These are phyloP conservation scores for Monarcha castaneiventris DNA, from an alignment of 2,113 vertebrate species.

Conservation along the genomic window DNA sequence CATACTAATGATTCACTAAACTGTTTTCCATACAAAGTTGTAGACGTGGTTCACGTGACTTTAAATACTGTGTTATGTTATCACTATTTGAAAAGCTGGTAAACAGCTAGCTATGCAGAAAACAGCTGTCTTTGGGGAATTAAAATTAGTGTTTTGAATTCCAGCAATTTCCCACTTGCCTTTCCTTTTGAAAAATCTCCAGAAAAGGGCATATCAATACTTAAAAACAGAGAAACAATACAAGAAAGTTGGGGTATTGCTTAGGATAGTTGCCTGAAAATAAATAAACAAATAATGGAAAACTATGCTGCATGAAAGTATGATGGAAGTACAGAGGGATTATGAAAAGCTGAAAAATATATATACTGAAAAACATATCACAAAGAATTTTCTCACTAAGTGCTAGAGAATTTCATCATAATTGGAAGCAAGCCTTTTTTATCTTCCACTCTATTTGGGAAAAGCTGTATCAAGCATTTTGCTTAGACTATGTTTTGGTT, in stretches of 20 bases:
- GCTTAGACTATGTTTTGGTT: background rate
- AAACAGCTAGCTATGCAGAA: background rate
- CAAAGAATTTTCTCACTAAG: background rate
- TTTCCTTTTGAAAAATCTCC: background rate
- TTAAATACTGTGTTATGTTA: background rate
- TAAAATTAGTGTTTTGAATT: background rate
- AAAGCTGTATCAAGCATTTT: background rate
- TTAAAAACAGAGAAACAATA: background rate
- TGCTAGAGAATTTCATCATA: background rate
- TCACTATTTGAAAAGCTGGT: background rate
- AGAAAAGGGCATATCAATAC: background rate
- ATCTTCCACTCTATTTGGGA: background rate
- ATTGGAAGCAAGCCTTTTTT: background rate
- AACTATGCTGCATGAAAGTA: background rate
- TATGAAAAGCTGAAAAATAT: background rate
- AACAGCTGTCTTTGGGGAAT: background rate
- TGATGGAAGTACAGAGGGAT: background rate
- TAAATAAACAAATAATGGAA: background rate
- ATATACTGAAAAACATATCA: background rate
- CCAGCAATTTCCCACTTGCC: background rate
- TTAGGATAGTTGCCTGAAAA: background rate
- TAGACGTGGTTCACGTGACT: background rate
- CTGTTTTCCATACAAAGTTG: background rate
- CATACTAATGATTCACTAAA: background rate
- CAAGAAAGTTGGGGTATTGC: background rate